These are phyloP conservation scores for Hydropsyche betteni DNA, from an alignment of 2,888 invertebrate genomes.

Conservation along the genomic window DNA sequence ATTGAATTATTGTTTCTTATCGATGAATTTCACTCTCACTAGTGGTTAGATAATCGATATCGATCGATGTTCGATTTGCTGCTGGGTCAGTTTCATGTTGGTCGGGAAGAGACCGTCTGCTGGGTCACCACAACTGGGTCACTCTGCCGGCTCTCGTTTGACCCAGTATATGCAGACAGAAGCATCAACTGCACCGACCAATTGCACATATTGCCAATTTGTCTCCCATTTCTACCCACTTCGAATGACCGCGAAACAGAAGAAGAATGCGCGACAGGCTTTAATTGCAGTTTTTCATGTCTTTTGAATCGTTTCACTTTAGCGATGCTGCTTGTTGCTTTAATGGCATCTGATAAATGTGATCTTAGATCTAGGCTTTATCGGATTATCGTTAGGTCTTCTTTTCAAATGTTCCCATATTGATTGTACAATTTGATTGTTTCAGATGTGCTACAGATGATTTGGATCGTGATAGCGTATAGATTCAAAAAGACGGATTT, in stretches of 20 bases:
- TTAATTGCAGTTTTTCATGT: no score
- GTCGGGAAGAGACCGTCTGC: neutral
- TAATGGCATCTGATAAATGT: neutral
- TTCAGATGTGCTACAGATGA: constrained; percentile 35
- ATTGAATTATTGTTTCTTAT: neutral
- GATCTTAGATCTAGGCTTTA: no score
- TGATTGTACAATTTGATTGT: neutral
- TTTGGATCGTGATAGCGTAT: constrained; percentile 12
- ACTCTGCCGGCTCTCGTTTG: constrained; percentile 10
- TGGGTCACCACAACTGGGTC: constrained; percentile 34
- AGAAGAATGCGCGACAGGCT: neutral
- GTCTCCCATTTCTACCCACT: neutral
- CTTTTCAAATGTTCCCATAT: neutral
- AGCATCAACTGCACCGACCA: constrained; percentile 4
- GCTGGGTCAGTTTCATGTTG: constrained; percentile 18
- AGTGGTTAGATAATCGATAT: constrained; percentile 31
- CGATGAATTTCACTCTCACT: constrained; percentile 21
- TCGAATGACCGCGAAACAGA: neutral
- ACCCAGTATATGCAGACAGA: constrained; percentile 7
- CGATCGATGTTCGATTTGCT: constrained; percentile 9
- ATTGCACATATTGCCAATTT: constrained; percentile 2
- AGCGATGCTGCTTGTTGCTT: neutral
- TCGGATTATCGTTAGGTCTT: neutral
- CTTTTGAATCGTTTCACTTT: neutral
- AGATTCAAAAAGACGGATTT: neutral